These are phyloP conservation scores for Anas acuta DNA, from an alignment of 2,797 vertebrate genomes.

Conservation along the genomic window DNA sequence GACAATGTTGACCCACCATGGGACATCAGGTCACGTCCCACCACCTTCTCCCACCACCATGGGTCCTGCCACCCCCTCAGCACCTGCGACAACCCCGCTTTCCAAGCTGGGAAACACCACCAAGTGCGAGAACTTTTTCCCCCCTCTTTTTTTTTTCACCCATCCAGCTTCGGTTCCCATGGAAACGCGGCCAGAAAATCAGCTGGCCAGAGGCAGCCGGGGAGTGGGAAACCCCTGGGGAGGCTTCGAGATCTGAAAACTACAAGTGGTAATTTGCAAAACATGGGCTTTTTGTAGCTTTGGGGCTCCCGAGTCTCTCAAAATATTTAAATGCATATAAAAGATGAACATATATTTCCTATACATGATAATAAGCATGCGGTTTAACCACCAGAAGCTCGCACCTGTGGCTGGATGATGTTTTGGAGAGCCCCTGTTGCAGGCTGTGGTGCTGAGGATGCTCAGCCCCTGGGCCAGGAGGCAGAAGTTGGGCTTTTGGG, in stretches of 20 bases:
- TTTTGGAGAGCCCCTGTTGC: neutral
- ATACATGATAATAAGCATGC: neutral
- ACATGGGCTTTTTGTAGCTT: conserved; percentile 7
- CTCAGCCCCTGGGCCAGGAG: neutral
- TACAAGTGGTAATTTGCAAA: conserved; percentile 54
- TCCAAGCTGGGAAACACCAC: neutral
- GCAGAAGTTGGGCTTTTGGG: accelerated
- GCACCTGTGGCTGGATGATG: neutral
- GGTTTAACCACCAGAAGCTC: neutral
- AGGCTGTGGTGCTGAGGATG: neutral
- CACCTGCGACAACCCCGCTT: neutral
- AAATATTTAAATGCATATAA: conserved; percentile 12
- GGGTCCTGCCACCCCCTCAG: neutral
- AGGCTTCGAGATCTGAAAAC: conserved; percentile 36
- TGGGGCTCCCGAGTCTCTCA: neutral
- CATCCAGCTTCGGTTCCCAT: conserved; percentile 37
- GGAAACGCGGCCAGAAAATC: conserved; percentile 10
- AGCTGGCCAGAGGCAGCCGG: neutral
- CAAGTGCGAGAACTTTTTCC: neutral
- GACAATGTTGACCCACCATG: neutral
- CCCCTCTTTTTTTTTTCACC: neutral
- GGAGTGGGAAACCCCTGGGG: neutral
- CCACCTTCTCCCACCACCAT: neutral
- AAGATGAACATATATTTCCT: neutral
- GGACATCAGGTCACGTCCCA: accelerated